phyloP scores from a whole-genome alignment of 2,113 vertebrate species.

The Anguilla japonica region DNA sequence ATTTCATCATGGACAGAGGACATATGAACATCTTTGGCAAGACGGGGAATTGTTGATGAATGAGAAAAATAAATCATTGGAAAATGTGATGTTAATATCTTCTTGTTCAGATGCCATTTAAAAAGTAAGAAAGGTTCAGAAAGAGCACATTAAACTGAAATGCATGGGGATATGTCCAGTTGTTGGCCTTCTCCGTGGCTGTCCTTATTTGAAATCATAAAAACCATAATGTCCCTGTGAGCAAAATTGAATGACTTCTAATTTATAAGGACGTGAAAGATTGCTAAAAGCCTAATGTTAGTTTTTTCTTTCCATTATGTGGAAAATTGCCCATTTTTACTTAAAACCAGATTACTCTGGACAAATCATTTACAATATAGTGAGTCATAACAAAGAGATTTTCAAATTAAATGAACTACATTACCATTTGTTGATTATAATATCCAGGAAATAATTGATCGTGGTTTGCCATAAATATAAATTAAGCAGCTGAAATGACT shows the following conservation, averaged over 20 bases:
- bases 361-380: conserved; percentile 16
- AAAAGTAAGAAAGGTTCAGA: not conserved
- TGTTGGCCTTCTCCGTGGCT: not conserved
- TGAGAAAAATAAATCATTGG: not conserved
- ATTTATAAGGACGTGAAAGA: not conserved
- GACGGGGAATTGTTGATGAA: not conserved
- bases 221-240: conserved; percentile 14
- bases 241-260: conserved; percentile 6
- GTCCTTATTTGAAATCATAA: not conserved
- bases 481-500: not conserved
- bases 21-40: not conserved
- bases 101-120: not conserved
- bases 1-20: conserved; percentile 5
- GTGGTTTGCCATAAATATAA: not conserved
- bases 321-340: conserved; percentile 27
- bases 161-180: not conserved
- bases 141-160: not conserved
- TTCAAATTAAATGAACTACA: conserved; percentile 19
- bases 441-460: not conserved
- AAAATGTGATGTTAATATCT: not conserved
- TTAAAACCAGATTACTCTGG: conserved; percentile 20
- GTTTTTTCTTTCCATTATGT: conserved; percentile 17
- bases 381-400: conserved; percentile 2
- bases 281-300: not conserved
- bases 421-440: conserved; percentile 7